Evolutionary conservation across 1,140 invertebrate species (phyloP), one percentile per base, ranked within the genome.

Genomic region (Drosophila mayri): DNA sequence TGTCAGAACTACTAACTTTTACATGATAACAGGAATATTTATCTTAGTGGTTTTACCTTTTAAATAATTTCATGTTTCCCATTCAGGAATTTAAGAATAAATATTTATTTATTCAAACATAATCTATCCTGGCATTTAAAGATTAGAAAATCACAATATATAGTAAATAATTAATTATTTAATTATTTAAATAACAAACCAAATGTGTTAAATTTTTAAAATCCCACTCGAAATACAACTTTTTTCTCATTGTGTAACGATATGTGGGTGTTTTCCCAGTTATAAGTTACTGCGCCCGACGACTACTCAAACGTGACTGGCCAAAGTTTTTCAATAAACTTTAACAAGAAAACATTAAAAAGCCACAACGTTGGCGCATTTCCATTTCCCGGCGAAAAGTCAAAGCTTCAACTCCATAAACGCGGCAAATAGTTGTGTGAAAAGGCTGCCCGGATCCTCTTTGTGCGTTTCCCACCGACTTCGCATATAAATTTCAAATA

Each of bases 281-380:
- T 88, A 79, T 90, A 90, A 85, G 81, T 76, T 73, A 81, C 68
- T 71, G 59, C 68, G 63, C 79, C 83, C 85, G 81, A 81, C 80
- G 85, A 90, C 85, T 90, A 90, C 85, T 90, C 85, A 90, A 90
- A 90, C 85, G 85, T 90, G 86, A 85, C 85, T 90, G 85, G 77
- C 85, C 86, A 90, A 90, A 90, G 81, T 90, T 90, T 88, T 88
- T 88, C 85, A 88, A 88, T 88, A 88, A 88, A 88, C 85, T 90
- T 90, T 90, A 90, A 90, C 85, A 90, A 90, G 85, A 88, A 88
- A 85, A 88, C 85, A 85, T 90, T 90, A 88, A 90, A 88, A 90
- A 88, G 85, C 85, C 85, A 88, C 85, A 88, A 84, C 65, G 85
- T 54, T 75, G 65, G 85, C 76, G 62, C 80, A 90, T 90, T 87